Evolutionary conservation across 2,888 invertebrate species (phyloP).

Genomic region (Athetis lepigone): DNA sequence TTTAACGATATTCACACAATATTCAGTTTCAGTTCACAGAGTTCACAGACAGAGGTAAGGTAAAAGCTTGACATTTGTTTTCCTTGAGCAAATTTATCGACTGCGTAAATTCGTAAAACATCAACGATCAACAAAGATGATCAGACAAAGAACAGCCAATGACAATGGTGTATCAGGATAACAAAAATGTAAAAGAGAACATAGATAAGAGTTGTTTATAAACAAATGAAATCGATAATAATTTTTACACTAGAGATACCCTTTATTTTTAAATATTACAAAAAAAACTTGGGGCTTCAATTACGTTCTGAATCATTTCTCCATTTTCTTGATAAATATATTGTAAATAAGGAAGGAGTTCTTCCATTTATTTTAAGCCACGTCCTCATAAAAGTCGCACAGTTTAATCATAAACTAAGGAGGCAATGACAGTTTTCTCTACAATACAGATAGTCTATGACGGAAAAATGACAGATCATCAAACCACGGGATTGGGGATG

Average conservation of each 20-base stretch:
- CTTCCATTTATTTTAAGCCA: constrained; percentile 37
- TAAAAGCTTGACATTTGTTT: constrained; percentile 59
- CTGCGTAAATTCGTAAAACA: constrained; percentile 41
- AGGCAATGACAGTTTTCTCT: constrained; percentile 50
- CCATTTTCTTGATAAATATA: background rate
- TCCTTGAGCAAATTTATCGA: constrained; percentile 56
- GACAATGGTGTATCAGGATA: background rate
- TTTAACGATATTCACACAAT: constrained; percentile 31
- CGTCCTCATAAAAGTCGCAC: constrained; percentile 30
- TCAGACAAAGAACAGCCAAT: constrained; percentile 59
- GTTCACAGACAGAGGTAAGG: constrained; percentile 26
- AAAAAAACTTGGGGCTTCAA: background rate
- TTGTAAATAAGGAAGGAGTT: background rate
- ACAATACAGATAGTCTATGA: constrained; percentile 40
- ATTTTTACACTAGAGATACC: background rate
- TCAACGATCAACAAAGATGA: constrained; percentile 7
- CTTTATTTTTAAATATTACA: background rate
- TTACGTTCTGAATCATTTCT: background rate
- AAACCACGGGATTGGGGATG: constrained; percentile 77
- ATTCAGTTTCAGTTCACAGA: constrained; percentile 17
- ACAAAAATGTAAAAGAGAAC: constrained; percentile 51
- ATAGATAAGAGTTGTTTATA: constrained; percentile 52
- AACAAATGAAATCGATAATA: constrained; percentile 56
- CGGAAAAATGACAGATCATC: constrained; percentile 75
- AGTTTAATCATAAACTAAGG: constrained; percentile 34